Base-by-base conservation (phyloP, 2,797 vertebrate species). In the Myripristis murdjan region DNA sequence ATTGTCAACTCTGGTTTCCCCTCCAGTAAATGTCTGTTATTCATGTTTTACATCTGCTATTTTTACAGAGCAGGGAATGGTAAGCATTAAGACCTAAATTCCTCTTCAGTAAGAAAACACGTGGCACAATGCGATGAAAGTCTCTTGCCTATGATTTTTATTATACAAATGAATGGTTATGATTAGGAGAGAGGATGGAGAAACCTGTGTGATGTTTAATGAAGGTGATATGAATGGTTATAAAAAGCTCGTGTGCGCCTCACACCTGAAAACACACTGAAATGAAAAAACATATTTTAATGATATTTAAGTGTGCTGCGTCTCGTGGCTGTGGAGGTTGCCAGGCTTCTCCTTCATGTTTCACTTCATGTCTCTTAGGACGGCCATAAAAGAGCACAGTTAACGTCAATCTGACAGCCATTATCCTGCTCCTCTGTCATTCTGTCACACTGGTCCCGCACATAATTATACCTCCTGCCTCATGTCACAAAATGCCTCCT, bases 61-160 rank as follows among this genome's bases (percentile, higher is more conserved):
- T 78, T 75, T 61, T 57, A 28, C 26, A 28, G 26, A 20, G 20
- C 20, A 80, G 71, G 66, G 56, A 68, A 72, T 53, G 48, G 49
- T 73, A 75, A 83, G 87, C 84, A 77, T 70, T 48, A 68, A 77
- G 59, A 79, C 46, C 74, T 75, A 72, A 68, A 47, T 71, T 73
- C 65, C 57, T 75, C 15, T 61, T 76, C 79, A 77, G 82, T 70
- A 53, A 56, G 37, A 33, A 71, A 70, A 41, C 66, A 77, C 63
- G 24, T 20, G 55, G 62, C 4, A 49, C 20, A 22, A 52, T 52
- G 65, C 67, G 77, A 70, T 62, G 55, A 81, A 81, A 85, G 33
- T 61, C 68, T 64, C 69, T 75, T 75, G 74, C 73, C 63, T 70
- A 24, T 74, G 67, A 85, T 56, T 75, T 81, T 51, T 74, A 73